Evolutionary conservation across 2,113 vertebrate genomes (phyloP).

Genomic region (Deroptyus accipitrinus): DNA sequence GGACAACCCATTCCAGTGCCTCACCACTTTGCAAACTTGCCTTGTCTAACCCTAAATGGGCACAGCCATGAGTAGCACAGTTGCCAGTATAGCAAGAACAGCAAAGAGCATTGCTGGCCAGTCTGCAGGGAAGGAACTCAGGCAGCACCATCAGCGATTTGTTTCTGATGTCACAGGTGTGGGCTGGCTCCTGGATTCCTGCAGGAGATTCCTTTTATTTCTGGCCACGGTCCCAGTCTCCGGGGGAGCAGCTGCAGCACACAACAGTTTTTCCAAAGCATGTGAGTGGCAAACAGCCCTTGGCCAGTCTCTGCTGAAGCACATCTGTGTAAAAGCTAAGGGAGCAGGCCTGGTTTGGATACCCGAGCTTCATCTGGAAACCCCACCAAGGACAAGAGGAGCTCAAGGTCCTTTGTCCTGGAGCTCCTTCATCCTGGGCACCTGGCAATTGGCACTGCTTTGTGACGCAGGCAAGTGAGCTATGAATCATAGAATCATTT

Average conservation of each 20-base stretch:
- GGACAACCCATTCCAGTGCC: background rate
- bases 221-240: background rate
- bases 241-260: background rate
- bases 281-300: background rate
- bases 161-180: background rate
- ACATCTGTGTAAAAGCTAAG: background rate
- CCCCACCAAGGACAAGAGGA: background rate
- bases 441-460: background rate
- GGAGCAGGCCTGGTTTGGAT: background rate
- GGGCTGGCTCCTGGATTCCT: background rate
- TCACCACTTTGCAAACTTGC: background rate
- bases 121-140: too few species aligned
- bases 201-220: constrained; percentile 17
- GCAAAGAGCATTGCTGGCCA: background rate
- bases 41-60: background rate
- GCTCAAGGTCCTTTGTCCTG: background rate
- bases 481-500: background rate
- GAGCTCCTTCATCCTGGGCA: background rate
- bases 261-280: background rate
- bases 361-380: background rate
- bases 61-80: background rate
- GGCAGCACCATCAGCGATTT: background rate
- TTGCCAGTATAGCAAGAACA: fast-evolving
- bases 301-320: background rate
- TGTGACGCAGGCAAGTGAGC: background rate